Percentiles rank a stretch among this genome's conserved stretches.
Evolutionary conservation across 2,888 invertebrate genomes (phyloP).

Genomic region (Stenoptilia bipunctidactyla): DNA sequence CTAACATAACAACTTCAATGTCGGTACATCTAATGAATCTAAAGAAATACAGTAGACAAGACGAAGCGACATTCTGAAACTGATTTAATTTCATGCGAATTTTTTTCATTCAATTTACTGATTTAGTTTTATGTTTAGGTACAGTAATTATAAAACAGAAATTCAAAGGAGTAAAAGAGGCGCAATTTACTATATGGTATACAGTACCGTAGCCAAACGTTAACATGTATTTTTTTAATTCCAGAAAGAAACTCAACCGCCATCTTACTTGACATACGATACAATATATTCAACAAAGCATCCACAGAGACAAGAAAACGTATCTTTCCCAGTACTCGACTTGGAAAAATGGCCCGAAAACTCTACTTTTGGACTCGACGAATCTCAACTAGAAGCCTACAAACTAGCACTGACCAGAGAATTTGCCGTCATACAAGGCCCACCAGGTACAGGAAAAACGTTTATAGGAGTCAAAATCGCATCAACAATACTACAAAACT

Average conservation of each 20-base stretch:
- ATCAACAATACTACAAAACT: slow-evolving; percentile 74
- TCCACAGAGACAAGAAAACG: slow-evolving; percentile 26
- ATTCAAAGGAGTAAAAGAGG: no score
- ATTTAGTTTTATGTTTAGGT: no score
- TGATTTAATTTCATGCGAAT: no score
- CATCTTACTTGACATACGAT: slow-evolving; percentile 44
- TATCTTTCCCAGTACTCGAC: slow-evolving; percentile 40
- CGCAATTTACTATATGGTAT: no score
- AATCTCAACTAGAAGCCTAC: slow-evolving; percentile 77
- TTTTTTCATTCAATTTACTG: no score
- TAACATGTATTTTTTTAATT: no score
- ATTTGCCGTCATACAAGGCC: slow-evolving; percentile 86
- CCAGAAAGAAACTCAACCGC: slow-evolving; percentile 37
- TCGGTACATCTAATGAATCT: no score
- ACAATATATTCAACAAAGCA: slow-evolving; percentile 34
- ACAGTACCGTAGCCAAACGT: no score
- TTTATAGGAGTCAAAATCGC: slow-evolving; percentile 83
- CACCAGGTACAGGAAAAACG: slow-evolving; percentile 91
- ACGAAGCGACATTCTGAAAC: no score
- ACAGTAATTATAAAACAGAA: no score
- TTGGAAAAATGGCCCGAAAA: slow-evolving; percentile 55
- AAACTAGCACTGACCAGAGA: slow-evolving; percentile 77
- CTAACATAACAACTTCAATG: no score
- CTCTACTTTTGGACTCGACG: slow-evolving; percentile 67
- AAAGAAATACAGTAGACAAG: no score